Base-by-base conservation (phyloP, 1,140 invertebrate genomes). In the Rhyacophila brunnea region DNA sequence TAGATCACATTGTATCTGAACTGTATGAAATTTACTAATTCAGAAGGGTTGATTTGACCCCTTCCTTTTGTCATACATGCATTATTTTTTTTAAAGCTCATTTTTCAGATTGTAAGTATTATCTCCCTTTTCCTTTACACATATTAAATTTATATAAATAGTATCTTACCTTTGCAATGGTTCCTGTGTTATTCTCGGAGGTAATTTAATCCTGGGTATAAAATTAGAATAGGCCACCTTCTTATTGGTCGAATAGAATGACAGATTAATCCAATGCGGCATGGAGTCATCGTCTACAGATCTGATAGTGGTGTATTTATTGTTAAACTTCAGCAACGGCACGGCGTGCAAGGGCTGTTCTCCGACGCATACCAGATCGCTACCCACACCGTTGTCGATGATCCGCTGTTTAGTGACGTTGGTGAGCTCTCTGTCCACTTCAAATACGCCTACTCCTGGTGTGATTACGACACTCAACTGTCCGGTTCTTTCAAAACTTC, bases 191-290 rank as follows among this genome's bases (percentile, higher is more conserved):
- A 80, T 79, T 36, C 78, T 75, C 2, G 88, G 83, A 0, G 93
- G 92, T 54, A 96, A 72, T 77, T 96, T 97, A 18, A 98, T 97
- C 32, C 95, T 82, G 6, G 95, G 95, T 62, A 96, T 88, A 77
- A 97, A 98, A 61, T 86, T 92, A 0, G 90, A 92, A 74, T 94
- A 94, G 0, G 90, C 89, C 42, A 93, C 88, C 72, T 94, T 94
- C 71, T 94, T 96, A 68, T 93, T 94, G 0, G 92, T 93, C 0
- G 93, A 95, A 78, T 97, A 98, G 73, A 97, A 98, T 66, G 94
- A 96, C 53, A 96, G 83, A 78, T 98, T 98, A 56, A 98, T 97
- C 96, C 95, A 98, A 78, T 98, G 95, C n/a, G 96, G 95, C 86
- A 98, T 95, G 54, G 94, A 96, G 71, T 96, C 98, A 70, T 97